Conservation (phyloP, 2,888 invertebrate species). For the Tanaodytes sp. region DNA sequence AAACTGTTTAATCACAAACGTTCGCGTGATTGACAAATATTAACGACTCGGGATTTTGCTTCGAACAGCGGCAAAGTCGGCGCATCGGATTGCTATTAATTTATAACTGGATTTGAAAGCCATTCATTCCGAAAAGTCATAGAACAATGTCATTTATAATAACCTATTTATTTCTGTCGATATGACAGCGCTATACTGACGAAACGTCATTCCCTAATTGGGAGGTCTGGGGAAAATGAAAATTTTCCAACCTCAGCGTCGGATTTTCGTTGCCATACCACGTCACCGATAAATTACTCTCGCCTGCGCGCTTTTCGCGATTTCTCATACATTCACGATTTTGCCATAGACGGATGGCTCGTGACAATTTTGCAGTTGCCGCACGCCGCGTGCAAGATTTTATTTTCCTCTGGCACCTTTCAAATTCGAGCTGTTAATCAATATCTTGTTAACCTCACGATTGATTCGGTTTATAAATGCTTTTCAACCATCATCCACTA, state of each 20-base stretch:
- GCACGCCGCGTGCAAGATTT: slow-evolving; percentile 33
- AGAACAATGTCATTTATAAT: slow-evolving; percentile 36
- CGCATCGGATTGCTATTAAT: no score
- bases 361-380: slow-evolving; percentile 46
- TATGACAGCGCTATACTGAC: slow-evolving; percentile 31
- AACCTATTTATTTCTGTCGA: slow-evolving; percentile 43
- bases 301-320: slow-evolving; percentile 27
- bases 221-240: slow-evolving; percentile 48
- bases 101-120: no score
- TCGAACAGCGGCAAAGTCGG: no score
- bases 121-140: slow-evolving; percentile 17
- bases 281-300: slow-evolving; percentile 47
- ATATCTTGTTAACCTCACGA: slow-evolving; percentile 25
- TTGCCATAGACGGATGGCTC: slow-evolving; percentile 43
- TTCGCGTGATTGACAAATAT: no score
- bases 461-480: slow-evolving; percentile 18
- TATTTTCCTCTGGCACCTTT: slow-evolving; percentile 22
- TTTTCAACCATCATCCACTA: no score
- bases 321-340: slow-evolving; percentile 47
- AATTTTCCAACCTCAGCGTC: slow-evolving; percentile 39
- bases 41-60: no score
- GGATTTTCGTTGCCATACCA: slow-evolving; percentile 42
- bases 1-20: no score
- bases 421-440: slow-evolving; percentile 29
- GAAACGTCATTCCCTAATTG: slow-evolving; percentile 50